Evolutionary conservation across 2,113 vertebrate species (phyloP).

Genomic region (Pithys albifrons): DNA sequence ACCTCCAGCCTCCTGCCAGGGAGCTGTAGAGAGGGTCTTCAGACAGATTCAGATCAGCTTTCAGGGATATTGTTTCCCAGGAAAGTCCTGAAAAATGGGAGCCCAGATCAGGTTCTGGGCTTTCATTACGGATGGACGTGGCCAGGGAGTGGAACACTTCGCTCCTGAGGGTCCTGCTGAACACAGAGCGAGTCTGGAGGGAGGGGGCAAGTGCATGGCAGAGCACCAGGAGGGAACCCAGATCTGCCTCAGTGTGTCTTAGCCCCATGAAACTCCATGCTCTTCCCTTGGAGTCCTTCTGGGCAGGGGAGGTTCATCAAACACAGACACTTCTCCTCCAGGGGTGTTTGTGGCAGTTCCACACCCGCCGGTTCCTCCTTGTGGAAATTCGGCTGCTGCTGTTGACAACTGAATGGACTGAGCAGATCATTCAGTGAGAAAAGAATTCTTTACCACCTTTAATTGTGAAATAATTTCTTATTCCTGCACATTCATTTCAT

Average conservation of each 20-base stretch:
- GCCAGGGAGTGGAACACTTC: rapidly evolving
- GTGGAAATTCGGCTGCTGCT: background rate
- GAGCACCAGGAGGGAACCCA: background rate
- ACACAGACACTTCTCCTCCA: background rate
- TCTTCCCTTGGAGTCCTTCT: rapidly evolving
- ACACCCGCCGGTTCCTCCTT: background rate
- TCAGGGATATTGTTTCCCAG: background rate
- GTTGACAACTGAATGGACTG: background rate
- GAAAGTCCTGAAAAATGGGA: rapidly evolving
- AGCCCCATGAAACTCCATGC: rapidly evolving
- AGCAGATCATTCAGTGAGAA: background rate
- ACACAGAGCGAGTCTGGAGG: rapidly evolving
- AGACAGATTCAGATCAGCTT: background rate
- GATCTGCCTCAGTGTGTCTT: rapidly evolving
- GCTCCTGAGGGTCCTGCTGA: rapidly evolving
- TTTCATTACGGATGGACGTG: background rate
- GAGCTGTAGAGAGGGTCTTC: background rate
- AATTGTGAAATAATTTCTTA: conserved; percentile 58
- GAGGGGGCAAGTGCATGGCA: rapidly evolving
- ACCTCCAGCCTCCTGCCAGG: background rate
- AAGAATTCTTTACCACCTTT: conserved; percentile 50
- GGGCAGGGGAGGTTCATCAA: background rate
- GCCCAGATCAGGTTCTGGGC: background rate
- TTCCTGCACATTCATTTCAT: background rate
- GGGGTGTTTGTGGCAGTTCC: background rate